Percentiles rank a stretch among this genome's conserved stretches.
These are phyloP conservation scores for Fregata magnificens DNA, from an alignment of 2,113 vertebrate genomes.

Conservation along the genomic window DNA sequence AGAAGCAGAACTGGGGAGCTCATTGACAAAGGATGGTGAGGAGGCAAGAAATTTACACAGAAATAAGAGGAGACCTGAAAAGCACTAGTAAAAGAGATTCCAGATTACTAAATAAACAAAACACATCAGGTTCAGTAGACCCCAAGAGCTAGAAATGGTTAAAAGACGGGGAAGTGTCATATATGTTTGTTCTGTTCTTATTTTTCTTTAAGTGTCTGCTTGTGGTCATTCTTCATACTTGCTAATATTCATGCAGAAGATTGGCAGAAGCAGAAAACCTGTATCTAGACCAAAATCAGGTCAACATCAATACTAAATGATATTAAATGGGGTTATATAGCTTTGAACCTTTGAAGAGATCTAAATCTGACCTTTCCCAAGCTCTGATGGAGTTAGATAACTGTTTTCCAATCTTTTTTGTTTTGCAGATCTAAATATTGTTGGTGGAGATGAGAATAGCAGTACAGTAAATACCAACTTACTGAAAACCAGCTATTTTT, in stretches of 20 bases:
- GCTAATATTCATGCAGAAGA: background rate
- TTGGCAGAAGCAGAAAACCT: background rate
- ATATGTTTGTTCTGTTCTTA: background rate
- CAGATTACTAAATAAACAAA: background rate
- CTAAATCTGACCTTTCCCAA: background rate
- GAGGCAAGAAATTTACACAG: background rate
- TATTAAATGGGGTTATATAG: background rate
- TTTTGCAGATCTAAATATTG: background rate
- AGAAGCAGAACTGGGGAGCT: background rate
- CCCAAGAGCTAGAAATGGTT: background rate
- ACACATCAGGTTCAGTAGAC: background rate
- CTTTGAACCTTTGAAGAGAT: background rate
- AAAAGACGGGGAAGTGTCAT: background rate
- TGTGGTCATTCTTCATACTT: background rate
- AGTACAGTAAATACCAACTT: background rate
- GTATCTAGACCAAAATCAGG: background rate
- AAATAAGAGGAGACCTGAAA: background rate
- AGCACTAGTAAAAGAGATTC: background rate
- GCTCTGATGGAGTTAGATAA: background rate
- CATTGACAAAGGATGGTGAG: background rate
- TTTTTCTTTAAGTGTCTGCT: background rate
- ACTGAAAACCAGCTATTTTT: background rate
- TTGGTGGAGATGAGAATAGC: background rate
- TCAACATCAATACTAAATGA: background rate
- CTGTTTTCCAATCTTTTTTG: background rate